Conservation (phyloP, 2,113 vertebrate genomes). For the Ciconia stormi region DNA sequence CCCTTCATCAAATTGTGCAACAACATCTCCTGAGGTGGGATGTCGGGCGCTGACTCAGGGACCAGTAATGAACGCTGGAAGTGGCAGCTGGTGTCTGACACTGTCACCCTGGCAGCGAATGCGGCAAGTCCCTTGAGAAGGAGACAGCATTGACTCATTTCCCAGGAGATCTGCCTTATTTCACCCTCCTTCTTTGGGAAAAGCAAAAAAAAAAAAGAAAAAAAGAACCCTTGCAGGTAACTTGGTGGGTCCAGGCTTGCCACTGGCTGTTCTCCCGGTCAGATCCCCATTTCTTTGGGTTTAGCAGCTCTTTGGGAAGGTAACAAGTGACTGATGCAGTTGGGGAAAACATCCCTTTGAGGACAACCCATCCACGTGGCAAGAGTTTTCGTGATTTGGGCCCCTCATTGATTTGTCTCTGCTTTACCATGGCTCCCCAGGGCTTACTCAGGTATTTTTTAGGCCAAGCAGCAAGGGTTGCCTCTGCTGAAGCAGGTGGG, state of each 20-base stretch:
- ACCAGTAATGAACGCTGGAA: background rate
- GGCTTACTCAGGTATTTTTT: background rate
- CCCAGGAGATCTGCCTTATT: background rate
- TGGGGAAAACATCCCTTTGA: background rate
- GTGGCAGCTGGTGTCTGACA: conserved; percentile 37
- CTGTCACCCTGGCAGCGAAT: background rate
- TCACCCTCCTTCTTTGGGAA: background rate
- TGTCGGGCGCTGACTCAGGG: background rate
- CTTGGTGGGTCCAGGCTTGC: background rate
- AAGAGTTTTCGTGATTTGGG: background rate
- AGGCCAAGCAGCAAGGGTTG: background rate
- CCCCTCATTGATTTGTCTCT: background rate
- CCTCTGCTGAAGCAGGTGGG: background rate
- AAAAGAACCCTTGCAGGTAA: background rate
- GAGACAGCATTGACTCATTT: background rate
- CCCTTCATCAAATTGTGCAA: background rate
- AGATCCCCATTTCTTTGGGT: background rate
- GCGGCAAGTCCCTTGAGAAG: background rate
- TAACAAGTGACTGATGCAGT: background rate
- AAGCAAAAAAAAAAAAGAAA: background rate
- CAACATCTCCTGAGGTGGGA: background rate
- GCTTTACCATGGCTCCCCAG: background rate
- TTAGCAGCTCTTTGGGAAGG: background rate
- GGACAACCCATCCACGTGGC: background rate
- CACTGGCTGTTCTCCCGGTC: accelerated